Percentiles rank a stretch among this genome's conserved stretches.
Evolutionary conservation across 2,888 invertebrate genomes (phyloP).

Genomic region (Philaethria dido): DNA sequence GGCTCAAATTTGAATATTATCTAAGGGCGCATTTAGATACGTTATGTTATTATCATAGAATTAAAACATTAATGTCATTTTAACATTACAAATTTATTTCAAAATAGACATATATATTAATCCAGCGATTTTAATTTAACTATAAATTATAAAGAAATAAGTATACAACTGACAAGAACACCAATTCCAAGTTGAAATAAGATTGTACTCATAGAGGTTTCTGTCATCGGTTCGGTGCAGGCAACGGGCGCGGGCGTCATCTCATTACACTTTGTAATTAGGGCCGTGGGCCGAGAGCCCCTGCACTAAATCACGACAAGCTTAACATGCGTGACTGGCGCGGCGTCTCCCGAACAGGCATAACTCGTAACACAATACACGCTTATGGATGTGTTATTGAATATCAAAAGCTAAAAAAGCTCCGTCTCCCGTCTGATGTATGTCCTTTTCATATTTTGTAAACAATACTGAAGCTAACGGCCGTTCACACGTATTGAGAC

Average conservation of each 20-base stretch:
- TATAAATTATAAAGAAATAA: neutral
- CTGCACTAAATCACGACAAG: conserved; percentile 77
- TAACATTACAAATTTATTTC: neutral
- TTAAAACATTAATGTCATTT: neutral
- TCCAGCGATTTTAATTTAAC: neutral
- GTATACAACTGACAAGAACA: neutral
- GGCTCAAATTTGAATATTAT: conserved; percentile 34
- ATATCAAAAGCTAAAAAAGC: conserved; percentile 65
- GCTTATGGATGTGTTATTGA: conserved; percentile 70
- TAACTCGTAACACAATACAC: conserved; percentile 67
- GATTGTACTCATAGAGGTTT: conserved; percentile 20
- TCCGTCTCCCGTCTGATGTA: conserved; percentile 53
- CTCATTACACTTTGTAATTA: conserved; percentile 82
- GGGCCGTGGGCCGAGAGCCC: conserved; percentile 68
- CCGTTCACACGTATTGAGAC: conserved; percentile 48
- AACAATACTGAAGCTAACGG: conserved; percentile 55
- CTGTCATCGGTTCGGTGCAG: conserved; percentile 29
- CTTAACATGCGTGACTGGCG: conserved; percentile 62
- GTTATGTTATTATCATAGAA: neutral
- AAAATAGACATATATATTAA: too few species aligned
- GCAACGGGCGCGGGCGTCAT: conserved; percentile 54
- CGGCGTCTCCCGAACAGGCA: conserved; percentile 57
- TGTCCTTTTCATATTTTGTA: conserved; percentile 62
- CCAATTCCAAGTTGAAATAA: neutral
- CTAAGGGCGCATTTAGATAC: conserved; percentile 31